A percentile compares a stretch with the other conserved stretches of the same genome.
phyloP scores from a whole-genome alignment of 53 echinoderm and acorn worm genomes.

The Hippasteria phrygiana region DNA sequence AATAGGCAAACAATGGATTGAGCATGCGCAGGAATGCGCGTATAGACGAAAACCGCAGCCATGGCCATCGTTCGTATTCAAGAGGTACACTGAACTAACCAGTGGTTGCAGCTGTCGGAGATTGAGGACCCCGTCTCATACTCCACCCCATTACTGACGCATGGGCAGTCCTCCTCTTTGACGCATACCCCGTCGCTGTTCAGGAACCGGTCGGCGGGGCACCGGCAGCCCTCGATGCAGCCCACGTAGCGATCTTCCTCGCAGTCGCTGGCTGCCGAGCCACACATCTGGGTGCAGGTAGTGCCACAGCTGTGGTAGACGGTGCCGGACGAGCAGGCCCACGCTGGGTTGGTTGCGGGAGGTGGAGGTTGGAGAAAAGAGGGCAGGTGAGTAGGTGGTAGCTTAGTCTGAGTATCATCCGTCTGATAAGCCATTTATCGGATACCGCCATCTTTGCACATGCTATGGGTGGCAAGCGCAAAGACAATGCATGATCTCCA shows the following conservation, averaged over 20 bases:
- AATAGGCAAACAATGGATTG: no score
- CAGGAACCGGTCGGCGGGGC: slow-evolving; percentile 71
- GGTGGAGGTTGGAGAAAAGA: neutral
- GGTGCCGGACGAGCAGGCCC: slow-evolving; percentile 73
- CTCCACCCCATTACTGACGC: slow-evolving; percentile 72
- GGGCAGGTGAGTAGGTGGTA: neutral
- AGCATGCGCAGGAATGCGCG: no score
- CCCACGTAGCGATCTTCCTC: slow-evolving; percentile 77
- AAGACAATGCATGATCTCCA: no score
- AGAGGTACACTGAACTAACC: slow-evolving; percentile 71
- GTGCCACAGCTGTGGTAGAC: slow-evolving; percentile 80
- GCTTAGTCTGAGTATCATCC: no score
- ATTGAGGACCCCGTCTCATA: slow-evolving; percentile 74
- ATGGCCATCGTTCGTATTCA: no score
- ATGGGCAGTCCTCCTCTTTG: slow-evolving; percentile 78
- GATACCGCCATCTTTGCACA: no score
- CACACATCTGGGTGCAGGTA: slow-evolving; percentile 77
- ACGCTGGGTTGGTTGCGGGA: slow-evolving; percentile 61
- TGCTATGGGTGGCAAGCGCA: no score
- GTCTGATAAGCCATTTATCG: no score
- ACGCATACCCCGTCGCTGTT: slow-evolving; percentile 76
- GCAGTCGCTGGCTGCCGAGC: slow-evolving; percentile 69
- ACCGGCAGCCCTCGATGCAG: slow-evolving; percentile 86
- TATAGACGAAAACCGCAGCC: no score
- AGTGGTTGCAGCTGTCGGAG: slow-evolving; percentile 80